A percentile compares a stretch with the other conserved stretches of the same genome.
phyloP scores from a whole-genome alignment of 1,140 invertebrate genomes.

The Trachymyrmex septentrionalis region DNA sequence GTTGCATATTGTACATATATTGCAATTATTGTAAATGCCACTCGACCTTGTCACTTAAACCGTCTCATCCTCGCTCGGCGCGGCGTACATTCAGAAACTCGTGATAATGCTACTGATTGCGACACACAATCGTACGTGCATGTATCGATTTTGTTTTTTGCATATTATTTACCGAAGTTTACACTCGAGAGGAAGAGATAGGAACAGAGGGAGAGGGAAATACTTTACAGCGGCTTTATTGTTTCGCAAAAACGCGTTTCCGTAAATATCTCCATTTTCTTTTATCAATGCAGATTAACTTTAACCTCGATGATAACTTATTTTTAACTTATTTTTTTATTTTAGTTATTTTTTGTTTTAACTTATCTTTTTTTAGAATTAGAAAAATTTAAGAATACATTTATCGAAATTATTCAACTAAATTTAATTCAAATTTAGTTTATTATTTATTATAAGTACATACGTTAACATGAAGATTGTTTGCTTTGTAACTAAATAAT shows the following conservation, averaged over 20 bases:
- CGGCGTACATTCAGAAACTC: background rate
- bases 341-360: too few species aligned
- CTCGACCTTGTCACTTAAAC: constrained; percentile 62
- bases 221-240: background rate
- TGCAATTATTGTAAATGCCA: constrained; percentile 4
- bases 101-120: background rate
- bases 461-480: too few species aligned
- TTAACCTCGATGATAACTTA: too few species aligned
- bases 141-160: background rate
- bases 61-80: constrained; percentile 5
- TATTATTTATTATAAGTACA: too few species aligned
- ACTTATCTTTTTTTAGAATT: too few species aligned
- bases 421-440: too few species aligned
- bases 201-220: background rate
- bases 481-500: too few species aligned
- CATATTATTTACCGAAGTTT: constrained; percentile 6
- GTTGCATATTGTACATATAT: background rate
- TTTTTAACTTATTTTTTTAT: too few species aligned
- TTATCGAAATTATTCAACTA: too few species aligned
- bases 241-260: constrained; percentile 26
- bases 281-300: too few species aligned
- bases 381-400: too few species aligned
- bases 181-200: background rate
- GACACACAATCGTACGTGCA: background rate
- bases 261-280: constrained; percentile 8